phyloP scores from a whole-genome alignment of 2,113 vertebrate genomes.

The Silurus glanis region DNA sequence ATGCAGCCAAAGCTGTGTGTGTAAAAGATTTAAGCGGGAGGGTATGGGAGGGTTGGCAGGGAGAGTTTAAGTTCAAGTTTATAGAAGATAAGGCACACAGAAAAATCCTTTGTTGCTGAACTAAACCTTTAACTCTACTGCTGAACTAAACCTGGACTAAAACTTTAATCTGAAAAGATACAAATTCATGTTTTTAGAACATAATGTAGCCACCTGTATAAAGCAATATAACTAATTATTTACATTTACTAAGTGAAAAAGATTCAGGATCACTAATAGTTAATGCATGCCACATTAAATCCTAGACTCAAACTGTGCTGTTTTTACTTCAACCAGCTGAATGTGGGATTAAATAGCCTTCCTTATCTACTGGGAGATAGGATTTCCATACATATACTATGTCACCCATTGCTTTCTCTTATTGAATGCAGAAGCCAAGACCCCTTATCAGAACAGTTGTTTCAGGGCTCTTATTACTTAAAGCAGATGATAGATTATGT shows the following conservation, averaged over 20 bases:
- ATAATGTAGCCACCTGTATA: neutral
- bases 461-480: constrained; percentile 17
- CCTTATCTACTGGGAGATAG: constrained; percentile 35
- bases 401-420: constrained; percentile 33
- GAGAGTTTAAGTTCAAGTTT: constrained; percentile 6
- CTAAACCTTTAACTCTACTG: too few species aligned
- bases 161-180: neutral
- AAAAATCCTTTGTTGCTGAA: neutral
- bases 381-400: constrained; percentile 34
- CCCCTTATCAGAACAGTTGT: constrained; percentile 39
- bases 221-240: neutral
- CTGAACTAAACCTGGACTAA: too few species aligned
- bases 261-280: neutral
- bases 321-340: constrained; percentile 40
- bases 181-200: neutral
- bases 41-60: neutral
- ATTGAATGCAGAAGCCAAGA: constrained; percentile 31
- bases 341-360: constrained; percentile 32
- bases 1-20: neutral
- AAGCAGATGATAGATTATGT: neutral
- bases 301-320: constrained; percentile 15
- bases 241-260: neutral
- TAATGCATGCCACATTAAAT: constrained; percentile 8
- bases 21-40: neutral
- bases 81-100: neutral